Evolutionary conservation across 2,888 invertebrate species (phyloP), one percentile per base, ranked within the genome.

Genomic region (Drosophila longiperda): DNA sequence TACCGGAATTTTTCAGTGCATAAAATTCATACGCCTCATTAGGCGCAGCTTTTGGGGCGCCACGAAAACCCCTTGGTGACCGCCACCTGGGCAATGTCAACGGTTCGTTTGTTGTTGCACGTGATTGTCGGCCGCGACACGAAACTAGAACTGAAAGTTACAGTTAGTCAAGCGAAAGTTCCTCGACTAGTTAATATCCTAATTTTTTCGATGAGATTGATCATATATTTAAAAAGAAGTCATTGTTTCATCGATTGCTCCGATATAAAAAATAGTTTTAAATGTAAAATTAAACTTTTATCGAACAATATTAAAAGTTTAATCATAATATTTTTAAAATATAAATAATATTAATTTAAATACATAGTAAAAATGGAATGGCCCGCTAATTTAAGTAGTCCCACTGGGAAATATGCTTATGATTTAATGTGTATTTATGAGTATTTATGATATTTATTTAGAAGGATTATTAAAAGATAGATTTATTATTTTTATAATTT

Each of bases 21-120:
- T 26, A 23, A 42, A 61, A 50, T 50, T 38, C 42, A 40, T 58
- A 15, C 40, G 75, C 58, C 68, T 65, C 80, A 79, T 76, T 76
- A 74, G 75, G 33, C 59, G 57, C 66, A 34, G 57, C n/a, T 36
- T 65, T 74, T 23, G 20, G 6, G 49, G 29, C 49, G 54, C 49
- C 53, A 36, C 53, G 40, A 66, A 49, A 42, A 29, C n/a, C 40
- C 23, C 33, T n/a, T 6, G n/a, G 40, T 61, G 74, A 42, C 60
- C 66, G 55, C 26, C 63, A 70, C 60, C 61, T 62, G 72, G 58
- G 38, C 17, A 60, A 76, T 58, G 59, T 58, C 60, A 65, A 48
- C 64, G 34, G 58, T 23, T 15, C 23, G 23, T 8, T 45, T 45
- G 58, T 48, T 48, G 75, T 61, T 78, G 67, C 23, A 67, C 80